Evolutionary conservation across 2,797 vertebrate genomes (phyloP), one percentile per base, ranked within the genome.

Genomic region (Cephalopachus bancanus): DNA sequence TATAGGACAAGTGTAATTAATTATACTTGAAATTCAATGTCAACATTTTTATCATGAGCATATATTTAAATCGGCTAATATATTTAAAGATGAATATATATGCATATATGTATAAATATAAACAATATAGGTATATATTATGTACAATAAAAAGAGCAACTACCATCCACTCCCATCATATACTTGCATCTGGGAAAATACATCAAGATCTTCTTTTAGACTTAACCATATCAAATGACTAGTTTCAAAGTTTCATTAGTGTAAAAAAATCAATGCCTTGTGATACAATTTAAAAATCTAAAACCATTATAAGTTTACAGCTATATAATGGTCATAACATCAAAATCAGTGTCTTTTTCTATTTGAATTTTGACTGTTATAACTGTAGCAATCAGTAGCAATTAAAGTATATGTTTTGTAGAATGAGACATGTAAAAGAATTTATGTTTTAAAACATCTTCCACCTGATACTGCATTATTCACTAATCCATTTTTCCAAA

Each of bases 121-220:
- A 44, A 44, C 44, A 44, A 44, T 44, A 44, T 30, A 49, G 3
- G 4, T 26, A 11, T 44, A 44, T 55, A 26, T 16, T 60, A 37
- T 26, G 30, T 11, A 59, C 24, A 33, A 3, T 49, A 88, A 72
- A 37, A 33, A 67, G 3, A 33, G 1, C 19, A 11, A 55, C 0
- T 2, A 14, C 33, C 6, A 11, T 3, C 1, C 0, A 62, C 4
- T 1, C 11, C 2, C 12, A 26, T 30, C 11, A 20, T n/a, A 64
- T 0, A 1, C 11, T 1, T 37, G 8, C 1, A 62, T 19, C n/a
- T 79, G 26, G 20, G 5, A 37, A 24, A 12, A 33, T 72, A 44
- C 30, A 1, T 57, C 2, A 30, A 51, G 1, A 0, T 74, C 10
- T 71, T 4, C 15, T 28, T 74, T 92, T 87, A 81, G 26, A 22